A percentile compares a stretch with the other conserved stretches of the same genome.
Evolutionary conservation across 2,888 invertebrate species (phyloP).

Genomic region (Tachystola acroxantha): DNA sequence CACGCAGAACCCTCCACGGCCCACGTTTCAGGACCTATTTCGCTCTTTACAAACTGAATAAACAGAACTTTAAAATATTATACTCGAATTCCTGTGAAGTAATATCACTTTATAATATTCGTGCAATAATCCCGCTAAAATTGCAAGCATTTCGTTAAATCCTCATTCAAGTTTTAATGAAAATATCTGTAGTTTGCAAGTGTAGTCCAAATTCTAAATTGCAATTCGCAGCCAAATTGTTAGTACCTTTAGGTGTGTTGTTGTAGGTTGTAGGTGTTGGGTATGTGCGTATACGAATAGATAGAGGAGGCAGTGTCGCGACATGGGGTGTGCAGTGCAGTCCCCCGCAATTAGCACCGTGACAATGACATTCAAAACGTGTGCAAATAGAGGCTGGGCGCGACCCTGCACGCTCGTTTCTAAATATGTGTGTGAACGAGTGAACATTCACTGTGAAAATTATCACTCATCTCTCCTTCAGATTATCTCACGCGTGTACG

Average conservation of each 20-base stretch:
- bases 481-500: too few species aligned
- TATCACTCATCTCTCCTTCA: too few species aligned
- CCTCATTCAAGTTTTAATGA: constrained; percentile 34
- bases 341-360: constrained; percentile 59
- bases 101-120: constrained; percentile 21
- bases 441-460: too few species aligned
- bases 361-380: constrained; percentile 74
- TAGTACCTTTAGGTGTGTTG: constrained; percentile 8
- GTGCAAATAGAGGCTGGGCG: constrained; percentile 50
- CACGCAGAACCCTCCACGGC: constrained; percentile 24
- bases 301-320: constrained; percentile 19
- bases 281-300: constrained; percentile 15
- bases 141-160: constrained; percentile 25
- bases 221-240: constrained; percentile 19
- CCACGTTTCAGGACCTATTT: constrained; percentile 47
- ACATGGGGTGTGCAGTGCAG: constrained; percentile 26
- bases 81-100: constrained; percentile 27
- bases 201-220: not conserved
- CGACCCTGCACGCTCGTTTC: not conserved
- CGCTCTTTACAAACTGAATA: constrained; percentile 44
- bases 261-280: not conserved
- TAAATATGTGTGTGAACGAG: constrained; percentile 9
- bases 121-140: constrained; percentile 19
- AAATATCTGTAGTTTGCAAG: constrained; percentile 18
- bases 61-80: constrained; percentile 40